Base-by-base conservation (phyloP, 1,140 invertebrate genomes). In the Scaptodrosophila lebanonensis region DNA sequence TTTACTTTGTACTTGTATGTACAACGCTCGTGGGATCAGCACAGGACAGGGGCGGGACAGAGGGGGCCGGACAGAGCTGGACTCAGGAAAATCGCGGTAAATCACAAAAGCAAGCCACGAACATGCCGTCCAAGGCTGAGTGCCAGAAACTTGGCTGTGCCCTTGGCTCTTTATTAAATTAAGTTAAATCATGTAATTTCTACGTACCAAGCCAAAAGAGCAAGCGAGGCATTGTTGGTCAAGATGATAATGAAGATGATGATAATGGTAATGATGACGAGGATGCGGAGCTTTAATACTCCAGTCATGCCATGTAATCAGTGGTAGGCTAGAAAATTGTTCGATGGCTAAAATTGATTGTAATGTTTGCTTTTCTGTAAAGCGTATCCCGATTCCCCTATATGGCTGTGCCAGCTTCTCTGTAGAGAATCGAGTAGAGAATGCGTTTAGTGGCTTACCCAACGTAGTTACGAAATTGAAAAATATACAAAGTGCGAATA, bases 121-220 rank as follows among this genome's bases (percentile, higher is more conserved):
- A 73, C 53, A 50, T 20, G 20, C 27, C 4, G 36, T 18, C 53
- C 36, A 22, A 16, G 12, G 20, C 42, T 20, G 4, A 35, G 7
- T 8, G 25, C 32, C 33, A 20, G 61, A 45, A 39, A 42, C 62
- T 45, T 35, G 58, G 40, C 54, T 58, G 58, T 50, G 65, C 75
- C 75, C 75, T 75, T 79, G 75, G 75, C 76, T 83, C 66, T 82
- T 82, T 82, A 82, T 82, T 82, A 82, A 82, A 82, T 82, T 82
- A 82, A 82, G 75, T 82, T 82, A 82, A 82, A 82, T 82, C 75
- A 75, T 82, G 75, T 82, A 82, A 82, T 82, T 82, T 82, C 66
- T 76, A 70, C 82, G 75, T 67, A 70, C 45, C 65, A 45, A 82
- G 75, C 83, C 75, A 82, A 82, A 82, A 82, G 69, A 70, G 75